Evolutionary conservation across 2,888 invertebrate genomes (phyloP), one percentile per base, ranked within the genome.

Genomic region (Prosopocoilus inquinatus): DNA sequence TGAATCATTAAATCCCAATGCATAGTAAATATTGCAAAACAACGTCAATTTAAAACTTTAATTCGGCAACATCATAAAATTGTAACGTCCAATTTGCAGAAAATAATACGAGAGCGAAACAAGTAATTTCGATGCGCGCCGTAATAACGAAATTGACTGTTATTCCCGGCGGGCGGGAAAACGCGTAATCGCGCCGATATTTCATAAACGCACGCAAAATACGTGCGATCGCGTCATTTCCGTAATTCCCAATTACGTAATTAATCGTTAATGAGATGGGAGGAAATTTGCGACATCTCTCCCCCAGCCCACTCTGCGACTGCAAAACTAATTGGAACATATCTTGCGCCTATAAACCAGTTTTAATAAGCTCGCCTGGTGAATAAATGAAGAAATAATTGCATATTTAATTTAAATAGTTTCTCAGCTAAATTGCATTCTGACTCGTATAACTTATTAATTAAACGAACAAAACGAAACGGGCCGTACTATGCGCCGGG

Each of bases 381-480:
- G 66, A 63, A 66, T 67, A 65, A 67, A 65, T 64, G 64, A 66
- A 62, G 63, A 63, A 66, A 64, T 64, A 56, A 64, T 66, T 65
- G 61, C 57, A 53, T 51, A 50, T 56, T 63, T 57, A 57, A 57
- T 54, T 57, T 50, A 50, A 53, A 49, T 47, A 50, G 55, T 48
- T 54, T 50, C 53, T 48, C 46, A 33, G 12, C 47, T 53, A 52
- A 57, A 53, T 49, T 52, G 48, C 53, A 41, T 47, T 57, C 49
- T 41, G 44, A 9, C 20, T 28, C 20, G 39, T 46, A 53, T 53
- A 48, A 50, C 39, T 53, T 53, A 57, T 57, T 57, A 57, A 53
- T 57, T 57, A 57, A 48, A 32, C 20, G 49, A 48, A 39, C 15
- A 39, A 55, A 51, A 50, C 28, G 38, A 51, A 5, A 28, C 20